Evolutionary conservation across 2,113 vertebrate genomes (phyloP).

Genomic region (Ceuthmochares aereus): DNA sequence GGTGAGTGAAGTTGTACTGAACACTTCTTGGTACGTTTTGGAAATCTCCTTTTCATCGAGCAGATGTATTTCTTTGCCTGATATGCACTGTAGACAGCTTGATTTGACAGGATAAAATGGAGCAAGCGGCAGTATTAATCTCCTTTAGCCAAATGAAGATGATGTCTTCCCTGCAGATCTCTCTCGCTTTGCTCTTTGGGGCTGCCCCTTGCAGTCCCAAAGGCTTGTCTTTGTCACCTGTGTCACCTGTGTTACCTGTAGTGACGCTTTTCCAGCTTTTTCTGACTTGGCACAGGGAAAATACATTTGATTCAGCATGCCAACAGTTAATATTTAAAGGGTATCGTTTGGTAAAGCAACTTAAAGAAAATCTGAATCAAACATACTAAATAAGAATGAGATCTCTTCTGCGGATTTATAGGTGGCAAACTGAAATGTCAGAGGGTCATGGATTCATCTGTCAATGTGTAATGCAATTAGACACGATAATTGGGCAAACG

Average conservation of each 20-base stretch:
- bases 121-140: not conserved
- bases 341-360: not conserved
- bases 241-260: not conserved
- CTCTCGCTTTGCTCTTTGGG: not conserved
- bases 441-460: slow-evolving; percentile 65
- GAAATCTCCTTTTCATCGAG: not conserved
- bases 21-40: rapidly evolving
- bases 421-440: slow-evolving; percentile 66
- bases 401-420: slow-evolving; percentile 16
- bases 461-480: slow-evolving; percentile 77
- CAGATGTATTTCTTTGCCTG: not conserved
- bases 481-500: slow-evolving; percentile 71
- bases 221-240: not conserved
- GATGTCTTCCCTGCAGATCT: not conserved
- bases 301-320: not conserved
- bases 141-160: not conserved
- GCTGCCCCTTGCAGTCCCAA: not conserved
- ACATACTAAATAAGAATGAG: slow-evolving; percentile 20
- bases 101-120: not conserved
- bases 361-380: slow-evolving; percentile 28
- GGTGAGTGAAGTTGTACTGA: not conserved
- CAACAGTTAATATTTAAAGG: slow-evolving; percentile 49
- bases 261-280: not conserved
- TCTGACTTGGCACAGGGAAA: not conserved
- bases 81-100: not conserved